A percentile compares a stretch with the other conserved stretches of the same genome.
Evolutionary conservation across 2,797 vertebrate genomes (phyloP).

Genomic region (Alauda arvensis): DNA sequence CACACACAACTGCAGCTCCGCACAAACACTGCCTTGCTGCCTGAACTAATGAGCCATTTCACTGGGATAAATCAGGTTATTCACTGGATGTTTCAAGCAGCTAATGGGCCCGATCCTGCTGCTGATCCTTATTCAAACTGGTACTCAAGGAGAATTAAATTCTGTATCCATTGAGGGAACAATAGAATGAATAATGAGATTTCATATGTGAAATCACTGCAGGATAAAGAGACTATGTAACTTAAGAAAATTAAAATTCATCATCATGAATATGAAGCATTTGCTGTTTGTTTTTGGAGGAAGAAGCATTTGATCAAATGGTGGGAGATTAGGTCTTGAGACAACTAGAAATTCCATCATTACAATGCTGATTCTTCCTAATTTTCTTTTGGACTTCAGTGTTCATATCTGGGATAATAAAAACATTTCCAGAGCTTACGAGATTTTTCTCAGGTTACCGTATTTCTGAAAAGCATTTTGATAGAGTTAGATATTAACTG

Average conservation of each 20-base stretch:
- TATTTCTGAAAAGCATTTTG: not conserved
- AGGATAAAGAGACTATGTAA: not conserved
- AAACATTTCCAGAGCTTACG: not conserved
- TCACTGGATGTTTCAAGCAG: constrained; percentile 17
- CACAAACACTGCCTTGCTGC: constrained; percentile 25
- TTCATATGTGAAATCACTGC: not conserved
- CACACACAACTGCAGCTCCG: constrained; percentile 11
- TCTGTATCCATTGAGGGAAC: not conserved
- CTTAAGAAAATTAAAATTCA: not conserved
- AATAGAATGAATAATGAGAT: constrained; percentile 21
- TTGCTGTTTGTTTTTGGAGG: not conserved
- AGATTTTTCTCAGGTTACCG: not conserved
- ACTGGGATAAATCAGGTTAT: constrained; percentile 33
- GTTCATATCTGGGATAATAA: not conserved
- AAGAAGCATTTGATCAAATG: not conserved
- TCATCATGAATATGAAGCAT: not conserved
- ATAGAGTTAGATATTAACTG: not conserved
- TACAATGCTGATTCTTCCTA: not conserved
- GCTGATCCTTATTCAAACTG: constrained; percentile 12
- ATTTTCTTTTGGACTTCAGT: not conserved
- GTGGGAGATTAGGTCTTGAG: not conserved
- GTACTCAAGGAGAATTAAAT: constrained; percentile 34
- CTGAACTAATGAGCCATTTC: constrained; percentile 45
- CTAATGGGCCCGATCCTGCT: constrained; percentile 35
- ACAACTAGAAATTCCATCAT: not conserved